Conservation (phyloP, 1,140 invertebrate species). For the Hyles euphorbiae region DNA sequence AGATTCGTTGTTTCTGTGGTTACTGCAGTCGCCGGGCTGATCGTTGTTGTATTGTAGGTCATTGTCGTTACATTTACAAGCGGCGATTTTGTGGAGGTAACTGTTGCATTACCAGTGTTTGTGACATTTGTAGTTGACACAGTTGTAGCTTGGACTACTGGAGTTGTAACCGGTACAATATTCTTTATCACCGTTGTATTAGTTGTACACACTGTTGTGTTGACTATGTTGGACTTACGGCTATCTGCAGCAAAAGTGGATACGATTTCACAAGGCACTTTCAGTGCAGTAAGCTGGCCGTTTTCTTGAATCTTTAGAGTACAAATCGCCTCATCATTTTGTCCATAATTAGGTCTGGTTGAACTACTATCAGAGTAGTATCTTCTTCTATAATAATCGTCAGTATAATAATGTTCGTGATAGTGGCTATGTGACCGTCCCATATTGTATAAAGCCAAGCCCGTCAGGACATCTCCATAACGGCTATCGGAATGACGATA, state of each 20-base stretch:
- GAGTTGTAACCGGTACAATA: conserved; percentile 5
- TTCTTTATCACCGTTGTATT: conserved; percentile 20
- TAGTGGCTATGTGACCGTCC: conserved; percentile 52
- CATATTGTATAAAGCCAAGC: conserved; percentile 61
- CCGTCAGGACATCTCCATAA: conserved; percentile 53
- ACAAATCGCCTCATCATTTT: conserved; percentile 46
- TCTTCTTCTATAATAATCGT: conserved; percentile 56
- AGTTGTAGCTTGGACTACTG: neutral
- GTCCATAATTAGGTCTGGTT: conserved; percentile 15
- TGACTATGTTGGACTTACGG: conserved; percentile 16
- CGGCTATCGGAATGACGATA: conserved; percentile 59
- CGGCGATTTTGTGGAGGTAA: neutral
- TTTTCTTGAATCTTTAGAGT: conserved; percentile 53
- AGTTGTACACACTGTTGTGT: conserved; percentile 36
- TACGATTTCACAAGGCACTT: conserved; percentile 65
- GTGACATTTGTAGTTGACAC: conserved; percentile 3
- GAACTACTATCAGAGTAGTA: conserved; percentile 27
- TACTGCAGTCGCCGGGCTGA: too few relatives aligned
- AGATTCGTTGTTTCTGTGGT: conserved; percentile 6
- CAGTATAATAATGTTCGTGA: conserved; percentile 55
- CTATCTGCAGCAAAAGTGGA: conserved; percentile 57
- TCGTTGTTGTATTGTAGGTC: too few relatives aligned
- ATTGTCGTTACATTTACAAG: too few relatives aligned
- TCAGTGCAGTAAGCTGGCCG: conserved; percentile 38
- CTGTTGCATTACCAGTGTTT: conserved; percentile 16